These are phyloP conservation scores for Diadromus collaris DNA, from an alignment of 2,888 invertebrate genomes.

Conservation along the genomic window DNA sequence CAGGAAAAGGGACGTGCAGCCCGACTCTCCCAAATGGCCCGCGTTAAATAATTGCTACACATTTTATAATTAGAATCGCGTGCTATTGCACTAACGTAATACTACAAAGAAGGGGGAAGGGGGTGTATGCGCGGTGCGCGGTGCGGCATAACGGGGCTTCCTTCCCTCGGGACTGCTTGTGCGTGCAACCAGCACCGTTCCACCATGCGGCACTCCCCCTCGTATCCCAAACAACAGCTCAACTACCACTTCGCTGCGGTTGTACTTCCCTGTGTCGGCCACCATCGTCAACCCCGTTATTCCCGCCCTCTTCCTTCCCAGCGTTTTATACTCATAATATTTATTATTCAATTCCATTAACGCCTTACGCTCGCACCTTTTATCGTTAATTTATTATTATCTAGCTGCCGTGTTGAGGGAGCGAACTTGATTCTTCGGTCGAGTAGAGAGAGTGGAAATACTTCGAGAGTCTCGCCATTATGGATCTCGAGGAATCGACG, in stretches of 20 bases:
- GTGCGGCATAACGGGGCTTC: slow-evolving; percentile 56
- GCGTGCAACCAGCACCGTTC: slow-evolving; percentile 58
- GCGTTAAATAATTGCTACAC: slow-evolving; percentile 65
- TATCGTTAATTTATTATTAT: slow-evolving; percentile 29
- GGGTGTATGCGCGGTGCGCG: slow-evolving; percentile 30
- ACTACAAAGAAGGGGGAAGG: slow-evolving; percentile 51
- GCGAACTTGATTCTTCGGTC: background rate
- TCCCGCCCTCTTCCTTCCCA: slow-evolving; percentile 27
- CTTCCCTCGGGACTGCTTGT: slow-evolving; percentile 54
- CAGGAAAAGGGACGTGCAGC: slow-evolving; percentile 36
- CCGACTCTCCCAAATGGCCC: slow-evolving; percentile 57
- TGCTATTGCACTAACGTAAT: slow-evolving; percentile 54
- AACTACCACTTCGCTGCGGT: slow-evolving; percentile 52
- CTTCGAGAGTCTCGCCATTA: background rate
- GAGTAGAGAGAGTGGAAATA: background rate
- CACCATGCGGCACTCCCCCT: slow-evolving; percentile 47
- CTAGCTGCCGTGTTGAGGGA: background rate
- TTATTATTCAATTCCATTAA: slow-evolving; percentile 72
- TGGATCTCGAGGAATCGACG: background rate
- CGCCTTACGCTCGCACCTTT: slow-evolving; percentile 38
- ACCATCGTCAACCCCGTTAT: slow-evolving; percentile 34
- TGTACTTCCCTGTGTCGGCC: slow-evolving; percentile 40
- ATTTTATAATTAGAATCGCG: slow-evolving; percentile 68
- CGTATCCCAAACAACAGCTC: slow-evolving; percentile 49
- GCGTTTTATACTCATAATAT: slow-evolving; percentile 57